A percentile compares a stretch with the other conserved stretches of the same genome.
phyloP scores from a whole-genome alignment of 2,113 vertebrate species.

The Protobothrops mucrosquamatus region DNA sequence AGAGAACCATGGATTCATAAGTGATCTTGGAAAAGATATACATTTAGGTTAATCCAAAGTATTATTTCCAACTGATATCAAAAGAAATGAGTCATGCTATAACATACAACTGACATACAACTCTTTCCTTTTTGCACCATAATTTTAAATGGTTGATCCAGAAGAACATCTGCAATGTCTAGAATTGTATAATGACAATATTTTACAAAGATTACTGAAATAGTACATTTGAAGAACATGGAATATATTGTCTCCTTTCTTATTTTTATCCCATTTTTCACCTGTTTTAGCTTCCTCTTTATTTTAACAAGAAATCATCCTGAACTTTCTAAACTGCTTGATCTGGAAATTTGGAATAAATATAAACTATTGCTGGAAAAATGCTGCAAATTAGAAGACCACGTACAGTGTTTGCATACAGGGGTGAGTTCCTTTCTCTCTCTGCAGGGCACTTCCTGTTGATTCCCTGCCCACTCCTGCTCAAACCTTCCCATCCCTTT shows the following conservation, averaged over 20 bases:
- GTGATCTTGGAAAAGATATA: neutral
- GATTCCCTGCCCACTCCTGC: neutral
- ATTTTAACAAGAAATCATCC: neutral
- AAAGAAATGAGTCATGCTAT: neutral
- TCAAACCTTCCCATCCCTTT: neutral
- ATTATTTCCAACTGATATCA: neutral
- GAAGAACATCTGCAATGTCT: no score
- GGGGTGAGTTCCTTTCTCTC: constrained; percentile 36
- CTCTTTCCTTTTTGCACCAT: no score
- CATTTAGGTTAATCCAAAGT: neutral
- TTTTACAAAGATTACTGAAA: no score
- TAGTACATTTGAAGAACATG: neutral
- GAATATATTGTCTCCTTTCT: neutral
- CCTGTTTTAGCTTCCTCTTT: neutral
- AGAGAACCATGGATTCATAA: neutral
- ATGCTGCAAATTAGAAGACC: constrained; percentile 26
- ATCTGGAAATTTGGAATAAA: constrained; percentile 30
- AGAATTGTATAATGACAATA: no score
- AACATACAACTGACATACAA: neutral
- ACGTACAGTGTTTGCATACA: constrained; percentile 44
- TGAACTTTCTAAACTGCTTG: neutral
- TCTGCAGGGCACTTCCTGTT: neutral
- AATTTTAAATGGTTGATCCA: no score
- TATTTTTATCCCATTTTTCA: neutral
- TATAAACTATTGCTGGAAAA: neutral